Conservation (phyloP, 2,113 vertebrate genomes). For the Microcebus murinus region DNA sequence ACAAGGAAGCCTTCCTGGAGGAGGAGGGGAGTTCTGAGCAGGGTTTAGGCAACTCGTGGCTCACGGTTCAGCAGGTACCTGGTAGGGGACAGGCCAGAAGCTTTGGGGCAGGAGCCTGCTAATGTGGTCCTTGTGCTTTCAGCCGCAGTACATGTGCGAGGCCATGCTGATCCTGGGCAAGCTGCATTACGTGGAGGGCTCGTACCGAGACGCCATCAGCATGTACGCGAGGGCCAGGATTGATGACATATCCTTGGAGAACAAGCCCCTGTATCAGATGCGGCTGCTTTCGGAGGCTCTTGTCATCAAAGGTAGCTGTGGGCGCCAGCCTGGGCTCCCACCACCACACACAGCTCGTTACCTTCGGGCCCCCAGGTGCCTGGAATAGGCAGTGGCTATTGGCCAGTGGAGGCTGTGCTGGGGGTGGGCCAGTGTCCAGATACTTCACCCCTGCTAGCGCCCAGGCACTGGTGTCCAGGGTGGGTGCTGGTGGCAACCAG, state of each 20-base stretch:
- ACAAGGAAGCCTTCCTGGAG: not conserved
- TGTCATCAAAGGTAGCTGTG: conserved; percentile 94
- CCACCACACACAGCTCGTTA: not conserved
- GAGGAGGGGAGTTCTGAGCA: not conserved
- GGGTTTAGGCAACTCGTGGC: not conserved
- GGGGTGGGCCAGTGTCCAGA: not conserved
- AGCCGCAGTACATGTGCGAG: conserved; percentile 94
- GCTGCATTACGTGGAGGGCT: conserved; percentile 95
- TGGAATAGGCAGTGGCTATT: not conserved
- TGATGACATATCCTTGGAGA: conserved; percentile 91
- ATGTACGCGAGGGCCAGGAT: conserved; percentile 96
- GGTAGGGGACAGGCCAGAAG: not conserved
- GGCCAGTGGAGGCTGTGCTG: not conserved
- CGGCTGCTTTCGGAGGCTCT: conserved; percentile 96
- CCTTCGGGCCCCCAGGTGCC: not conserved
- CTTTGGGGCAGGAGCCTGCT: not conserved
- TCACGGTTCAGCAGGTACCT: not conserved
- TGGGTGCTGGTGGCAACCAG: not conserved
- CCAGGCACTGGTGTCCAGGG: not conserved
- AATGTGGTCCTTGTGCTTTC: conserved; percentile 35
- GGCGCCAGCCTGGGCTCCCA: fast-evolving
- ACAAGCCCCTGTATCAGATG: conserved; percentile 93
- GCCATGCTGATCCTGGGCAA: conserved; percentile 96
- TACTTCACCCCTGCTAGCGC: not conserved
- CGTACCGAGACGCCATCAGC: conserved; percentile 94